Evolutionary conservation across 1,140 invertebrate species (phyloP), one percentile per base, ranked within the genome.

Genomic region (Lucilia sericata): DNA sequence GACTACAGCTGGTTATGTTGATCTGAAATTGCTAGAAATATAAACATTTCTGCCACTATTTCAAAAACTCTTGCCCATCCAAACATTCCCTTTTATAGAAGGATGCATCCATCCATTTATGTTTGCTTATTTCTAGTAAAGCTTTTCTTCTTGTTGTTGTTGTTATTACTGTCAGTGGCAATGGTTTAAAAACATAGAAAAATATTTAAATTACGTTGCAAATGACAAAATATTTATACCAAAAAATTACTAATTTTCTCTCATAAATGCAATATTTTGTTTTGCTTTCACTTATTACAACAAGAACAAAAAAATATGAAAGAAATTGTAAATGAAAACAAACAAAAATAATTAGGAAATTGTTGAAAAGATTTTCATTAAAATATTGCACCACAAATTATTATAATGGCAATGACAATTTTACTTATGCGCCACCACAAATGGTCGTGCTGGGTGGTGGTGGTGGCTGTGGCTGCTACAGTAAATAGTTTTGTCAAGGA

Each of bases 321-420:
- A 55, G 25, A 30, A 30, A 30, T 30, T 30, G 1, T 10, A 55
- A 55, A 55, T 55, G 51, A 55, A 55, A 19, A 70, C 60, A 70
- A 70, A 70, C 60, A 70, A 21, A n/a, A 70, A 70, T 70, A 13
- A 70, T 70, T 70, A 70, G 60, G 60, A 70, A 70, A 70, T 70
- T 70, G n/a, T 17, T 70, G 19, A 70, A 19, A 5, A 70, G 17
- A 70, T 70, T 70, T 70, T 70, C 60, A 70, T 70, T 70, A 70
- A 10, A 70, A 70, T 55, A 70, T 70, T 70, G n/a, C 60, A 70
- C 17, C 60, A 70, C 60, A 70, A 70, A 70, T 70, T 70, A 70
- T 19, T 70, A 70, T 70, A 70, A 70, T n/a, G 51, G 51, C 51
- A 60, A 60, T 21, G 60, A 21, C 60, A 70, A 70, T 19, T 70